phyloP scores from a whole-genome alignment of 2,888 invertebrate genomes.

The Pemphredon lugubris region DNA sequence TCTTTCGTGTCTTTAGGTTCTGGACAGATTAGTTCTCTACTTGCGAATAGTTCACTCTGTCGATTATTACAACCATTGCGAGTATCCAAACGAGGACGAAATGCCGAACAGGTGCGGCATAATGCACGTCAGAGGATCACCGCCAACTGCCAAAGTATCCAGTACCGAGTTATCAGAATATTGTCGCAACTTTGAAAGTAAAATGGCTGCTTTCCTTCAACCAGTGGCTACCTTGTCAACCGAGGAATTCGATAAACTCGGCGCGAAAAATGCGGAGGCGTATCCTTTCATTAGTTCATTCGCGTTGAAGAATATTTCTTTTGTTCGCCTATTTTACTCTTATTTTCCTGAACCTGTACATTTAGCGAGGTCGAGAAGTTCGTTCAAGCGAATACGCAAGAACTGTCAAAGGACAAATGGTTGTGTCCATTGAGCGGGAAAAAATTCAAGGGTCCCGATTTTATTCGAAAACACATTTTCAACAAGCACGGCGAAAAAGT shows the following conservation, averaged over 20 bases:
- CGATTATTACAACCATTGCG: constrained; percentile 99
- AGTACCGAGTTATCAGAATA: constrained; percentile 89
- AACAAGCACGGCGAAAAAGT: constrained; percentile 99
- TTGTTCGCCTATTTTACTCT: constrained; percentile 48
- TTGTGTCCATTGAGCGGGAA: constrained; percentile 98
- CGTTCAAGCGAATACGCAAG: constrained; percentile 97
- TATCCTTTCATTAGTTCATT: constrained; percentile 73
- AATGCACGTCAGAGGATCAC: constrained; percentile 96
- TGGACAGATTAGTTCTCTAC: constrained; percentile 93
- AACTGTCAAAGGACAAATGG: constrained; percentile 99
- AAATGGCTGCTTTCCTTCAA: constrained; percentile 94
- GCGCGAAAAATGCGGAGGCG: constrained; percentile 88
- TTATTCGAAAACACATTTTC: constrained; percentile 98
- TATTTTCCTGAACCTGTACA: too few species aligned
- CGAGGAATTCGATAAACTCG: constrained; percentile 91
- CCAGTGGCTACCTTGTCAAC: constrained; percentile 87
- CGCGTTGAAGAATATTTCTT: neutral
- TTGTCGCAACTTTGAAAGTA: constrained; percentile 91
- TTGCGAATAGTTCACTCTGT: constrained; percentile 98
- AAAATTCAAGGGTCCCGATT: constrained; percentile 99
- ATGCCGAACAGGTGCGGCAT: constrained; percentile 99
- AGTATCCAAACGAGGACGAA: constrained; percentile 99
- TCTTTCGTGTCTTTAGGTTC: constrained; percentile 77
- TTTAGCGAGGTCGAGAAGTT: constrained; percentile 94
- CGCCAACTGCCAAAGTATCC: constrained; percentile 90